Conservation (phyloP, 2,888 invertebrate genomes). For the Ormyrus rosae region DNA sequence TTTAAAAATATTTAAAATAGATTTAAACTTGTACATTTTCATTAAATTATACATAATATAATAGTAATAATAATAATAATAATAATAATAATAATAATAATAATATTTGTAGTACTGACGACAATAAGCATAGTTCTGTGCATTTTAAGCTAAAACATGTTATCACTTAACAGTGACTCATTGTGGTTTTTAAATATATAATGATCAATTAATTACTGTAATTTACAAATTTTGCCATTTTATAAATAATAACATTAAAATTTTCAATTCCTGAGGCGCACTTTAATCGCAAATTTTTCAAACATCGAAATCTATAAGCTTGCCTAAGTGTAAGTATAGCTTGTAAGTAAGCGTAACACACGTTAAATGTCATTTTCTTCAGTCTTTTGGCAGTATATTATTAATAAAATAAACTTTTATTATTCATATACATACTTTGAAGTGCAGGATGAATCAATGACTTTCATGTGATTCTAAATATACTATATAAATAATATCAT, state of each 20-base stretch:
- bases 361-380: slow-evolving; percentile 23
- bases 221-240: not conserved
- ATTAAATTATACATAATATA: no score
- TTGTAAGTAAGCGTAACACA: slow-evolving; percentile 29
- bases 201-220: not conserved
- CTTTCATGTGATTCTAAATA: not conserved
- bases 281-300: slow-evolving; percentile 1
- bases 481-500: not conserved
- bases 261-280: slow-evolving; percentile 27
- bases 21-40: no score
- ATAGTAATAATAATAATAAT: no score
- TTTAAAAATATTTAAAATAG: no score
- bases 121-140: no score
- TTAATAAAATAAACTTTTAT: slow-evolving; percentile 34
- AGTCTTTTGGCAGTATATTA: slow-evolving; percentile 43
- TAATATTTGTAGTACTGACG: no score
- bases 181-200: slow-evolving; percentile 2
- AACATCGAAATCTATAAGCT: slow-evolving; percentile 17
- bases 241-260: not conserved
- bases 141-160: no score
- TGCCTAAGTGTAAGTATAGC: not conserved
- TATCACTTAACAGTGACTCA: no score
- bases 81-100: no score
- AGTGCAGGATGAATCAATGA: not conserved
- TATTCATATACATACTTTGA: not conserved